phyloP scores from a whole-genome alignment of 64 coral and sea anemone species.

The Actinia equina region DNA sequence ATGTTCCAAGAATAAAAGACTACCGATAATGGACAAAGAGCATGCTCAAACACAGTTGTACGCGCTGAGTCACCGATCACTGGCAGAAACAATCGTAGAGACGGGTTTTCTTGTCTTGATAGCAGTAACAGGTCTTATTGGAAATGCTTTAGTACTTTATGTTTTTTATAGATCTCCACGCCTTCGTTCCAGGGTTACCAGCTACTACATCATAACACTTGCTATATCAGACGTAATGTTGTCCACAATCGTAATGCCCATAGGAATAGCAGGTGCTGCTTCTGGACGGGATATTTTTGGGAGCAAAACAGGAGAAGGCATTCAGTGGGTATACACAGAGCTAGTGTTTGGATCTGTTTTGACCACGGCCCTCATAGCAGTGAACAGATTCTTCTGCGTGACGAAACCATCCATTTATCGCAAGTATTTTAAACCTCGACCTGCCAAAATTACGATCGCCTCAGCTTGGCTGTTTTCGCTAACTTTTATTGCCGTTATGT shows the following conservation, averaged over 20 bases:
- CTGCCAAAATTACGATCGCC: background rate
- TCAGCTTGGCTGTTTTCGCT: background rate
- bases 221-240: conserved; percentile 29
- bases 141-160: conserved; percentile 32
- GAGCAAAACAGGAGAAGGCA: background rate
- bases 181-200: conserved; percentile 36
- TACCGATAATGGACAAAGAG: background rate
- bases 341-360: conserved; percentile 29
- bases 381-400: conserved; percentile 56
- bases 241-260: conserved; percentile 30
- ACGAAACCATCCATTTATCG: conserved; percentile 21
- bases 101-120: conserved; percentile 30
- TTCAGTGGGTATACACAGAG: conserved; percentile 21
- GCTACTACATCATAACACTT: conserved; percentile 43
- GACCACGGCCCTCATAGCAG: conserved; percentile 36
- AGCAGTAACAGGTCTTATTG: conserved; percentile 9
- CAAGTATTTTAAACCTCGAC: conserved; percentile 29
- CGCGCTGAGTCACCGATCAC: conserved; percentile 11
- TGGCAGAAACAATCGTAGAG: conserved; percentile 13
- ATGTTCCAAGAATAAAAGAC: too few species aligned
- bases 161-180: conserved; percentile 35
- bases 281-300: conserved; percentile 38
- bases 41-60: background rate
- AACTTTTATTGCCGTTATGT: background rate
- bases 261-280: conserved; percentile 17